Base-by-base conservation (phyloP, 2,797 vertebrate species). In the Peromyscus melanophrys region DNA sequence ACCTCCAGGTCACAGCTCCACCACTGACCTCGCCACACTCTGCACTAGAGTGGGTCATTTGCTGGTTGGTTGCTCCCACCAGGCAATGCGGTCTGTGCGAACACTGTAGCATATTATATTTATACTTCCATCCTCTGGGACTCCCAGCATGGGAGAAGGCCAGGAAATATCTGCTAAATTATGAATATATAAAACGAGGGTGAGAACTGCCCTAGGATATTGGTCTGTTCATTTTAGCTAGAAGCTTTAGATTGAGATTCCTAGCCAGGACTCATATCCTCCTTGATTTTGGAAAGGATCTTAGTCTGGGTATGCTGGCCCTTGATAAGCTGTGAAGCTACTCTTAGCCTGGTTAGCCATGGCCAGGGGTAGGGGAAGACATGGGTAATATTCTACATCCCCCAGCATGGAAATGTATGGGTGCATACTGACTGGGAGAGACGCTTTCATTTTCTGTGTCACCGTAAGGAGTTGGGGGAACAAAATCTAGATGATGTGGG, bases 401-500 rank as follows among this genome's bases (percentile, higher is more conserved):
- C 77, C 65, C 23, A 27, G 2, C 10, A 17, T 77, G 59, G 59
- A 76, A 92, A 81, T 40, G 34, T 0, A 11, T 59, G 77, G 77
- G 43, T 21, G 55, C 27, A 13, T 59, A 40, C 34, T 49, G n/a
- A 84, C 46, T 5, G 59, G 21, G 27, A 81, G 9, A 90, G 14
- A 71, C 17, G 31, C 2, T 92, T 96, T 82, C 80, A 23, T 16
- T 93, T 95, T 92, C 90, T 96, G 71, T 43, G 55, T 95, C 80
- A 94, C 73, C 52, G 3, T 78, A 82, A 29, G 23, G 80, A 37
- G 40, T 69, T 59, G 14, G 7, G 0, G 16, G 95, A 40, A 14
- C 31, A 46, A 63, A 69, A 89, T 69, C 69, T 89, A 34, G 59
- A 76, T 46, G 4, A 23, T 49, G 23, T 29, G 11, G 13, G 4